These are phyloP conservation scores for Anastrepha obliqua DNA, from an alignment of 1,140 invertebrate species.

Conservation along the genomic window DNA sequence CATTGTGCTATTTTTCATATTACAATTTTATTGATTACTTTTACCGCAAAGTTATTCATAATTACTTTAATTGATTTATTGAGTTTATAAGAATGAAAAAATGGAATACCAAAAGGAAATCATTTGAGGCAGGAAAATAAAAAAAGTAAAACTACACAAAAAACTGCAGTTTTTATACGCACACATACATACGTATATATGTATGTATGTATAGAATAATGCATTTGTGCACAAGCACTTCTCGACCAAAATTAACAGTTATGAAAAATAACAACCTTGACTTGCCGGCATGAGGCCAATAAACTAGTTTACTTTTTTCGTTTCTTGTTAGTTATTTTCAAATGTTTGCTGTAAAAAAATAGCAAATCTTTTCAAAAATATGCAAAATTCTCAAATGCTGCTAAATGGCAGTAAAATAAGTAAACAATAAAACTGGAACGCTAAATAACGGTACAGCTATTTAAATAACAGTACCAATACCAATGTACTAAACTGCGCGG, in stretches of 20 bases:
- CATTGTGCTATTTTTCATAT: no score
- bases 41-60: background rate
- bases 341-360: background rate
- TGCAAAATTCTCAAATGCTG: background rate
- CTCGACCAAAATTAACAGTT: background rate
- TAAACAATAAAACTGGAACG: background rate
- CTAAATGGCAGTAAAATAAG: background rate
- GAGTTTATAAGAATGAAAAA: background rate
- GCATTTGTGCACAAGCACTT: no score
- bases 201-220: no score
- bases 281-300: background rate
- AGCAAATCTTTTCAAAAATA: background rate
- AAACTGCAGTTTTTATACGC: background rate
- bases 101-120: background rate
- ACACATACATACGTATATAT: no score
- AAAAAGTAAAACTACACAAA: background rate
- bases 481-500: background rate
- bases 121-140: background rate
- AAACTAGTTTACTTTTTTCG: background rate
- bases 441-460: background rate
- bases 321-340: no score
- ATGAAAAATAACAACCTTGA: constrained; percentile 3
- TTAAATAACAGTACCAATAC: background rate
- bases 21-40: no score
- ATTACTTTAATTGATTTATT: background rate